phyloP scores from a whole-genome alignment of 1,140 invertebrate genomes.

The Drosophila rhopaloa region DNA sequence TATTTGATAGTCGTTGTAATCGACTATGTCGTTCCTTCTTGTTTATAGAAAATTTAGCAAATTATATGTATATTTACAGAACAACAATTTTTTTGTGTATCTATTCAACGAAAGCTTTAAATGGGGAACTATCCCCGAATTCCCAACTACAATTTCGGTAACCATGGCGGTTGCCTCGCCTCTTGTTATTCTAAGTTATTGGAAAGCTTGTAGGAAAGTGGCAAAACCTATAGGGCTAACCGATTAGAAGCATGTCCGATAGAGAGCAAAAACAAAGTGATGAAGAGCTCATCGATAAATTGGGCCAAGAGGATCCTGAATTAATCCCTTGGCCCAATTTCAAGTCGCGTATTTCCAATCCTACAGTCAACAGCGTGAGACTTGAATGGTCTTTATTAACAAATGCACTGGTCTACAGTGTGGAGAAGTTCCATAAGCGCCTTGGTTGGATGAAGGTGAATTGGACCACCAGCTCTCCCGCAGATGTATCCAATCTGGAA shows the following conservation, averaged over 20 bases:
- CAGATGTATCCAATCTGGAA: slow-evolving; percentile 57
- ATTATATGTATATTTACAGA: no score
- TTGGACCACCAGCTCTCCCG: slow-evolving; percentile 50
- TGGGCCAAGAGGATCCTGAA: neutral
- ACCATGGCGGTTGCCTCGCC: neutral
- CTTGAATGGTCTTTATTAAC: slow-evolving; percentile 57
- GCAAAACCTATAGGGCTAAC: neutral
- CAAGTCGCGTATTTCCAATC: slow-evolving; percentile 39
- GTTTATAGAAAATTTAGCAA: no score
- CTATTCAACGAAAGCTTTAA: no score
- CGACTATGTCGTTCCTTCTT: no score
- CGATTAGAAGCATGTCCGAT: neutral
- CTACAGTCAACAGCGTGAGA: slow-evolving; percentile 57
- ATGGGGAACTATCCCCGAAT: no score
- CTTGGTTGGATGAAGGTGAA: slow-evolving; percentile 68
- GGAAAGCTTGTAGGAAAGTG: neutral
- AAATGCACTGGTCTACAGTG: slow-evolving; percentile 57
- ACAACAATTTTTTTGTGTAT: no score
- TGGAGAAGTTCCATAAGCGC: slow-evolving; percentile 63
- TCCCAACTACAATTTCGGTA: neutral
- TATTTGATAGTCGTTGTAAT: no score
- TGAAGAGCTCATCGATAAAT: slow-evolving; percentile 35
- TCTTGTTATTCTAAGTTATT: neutral
- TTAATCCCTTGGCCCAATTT: slow-evolving; percentile 48
- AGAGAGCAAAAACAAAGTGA: neutral